Conservation (phyloP, 2,888 invertebrate species). For the Tipula unca region DNA sequence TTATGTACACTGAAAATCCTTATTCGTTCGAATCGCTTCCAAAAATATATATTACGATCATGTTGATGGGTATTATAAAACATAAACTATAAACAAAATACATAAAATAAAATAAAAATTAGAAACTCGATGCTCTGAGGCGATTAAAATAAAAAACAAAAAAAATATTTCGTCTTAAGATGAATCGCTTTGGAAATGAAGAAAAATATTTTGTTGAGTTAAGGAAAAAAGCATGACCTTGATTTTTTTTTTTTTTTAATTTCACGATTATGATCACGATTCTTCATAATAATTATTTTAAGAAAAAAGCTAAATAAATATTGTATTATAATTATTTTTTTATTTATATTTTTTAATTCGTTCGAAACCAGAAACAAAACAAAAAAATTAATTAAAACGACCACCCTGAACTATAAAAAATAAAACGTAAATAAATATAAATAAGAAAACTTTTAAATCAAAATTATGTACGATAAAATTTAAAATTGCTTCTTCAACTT, state of each 20-base stretch:
- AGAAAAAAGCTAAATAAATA: neutral
- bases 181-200: neutral
- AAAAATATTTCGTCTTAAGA: neutral
- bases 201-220: neutral
- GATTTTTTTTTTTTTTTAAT: neutral
- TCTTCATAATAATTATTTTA: neutral
- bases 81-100: too few species aligned
- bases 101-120: neutral
- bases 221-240: neutral
- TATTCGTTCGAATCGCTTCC: neutral
- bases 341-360: neutral
- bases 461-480: neutral
- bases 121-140: neutral
- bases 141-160: neutral
- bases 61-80: neutral
- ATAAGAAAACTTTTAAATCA: neutral
- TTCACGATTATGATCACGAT: neutral
- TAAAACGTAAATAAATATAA: neutral
- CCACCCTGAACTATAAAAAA: neutral
- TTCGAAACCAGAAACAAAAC: neutral
- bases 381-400: neutral
- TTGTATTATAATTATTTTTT: neutral
- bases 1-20: too few species aligned
- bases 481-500: conserved; percentile 8
- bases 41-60: neutral